Evolutionary conservation across 2,888 invertebrate genomes (phyloP).

Genomic region (Euplexia lucipara): DNA sequence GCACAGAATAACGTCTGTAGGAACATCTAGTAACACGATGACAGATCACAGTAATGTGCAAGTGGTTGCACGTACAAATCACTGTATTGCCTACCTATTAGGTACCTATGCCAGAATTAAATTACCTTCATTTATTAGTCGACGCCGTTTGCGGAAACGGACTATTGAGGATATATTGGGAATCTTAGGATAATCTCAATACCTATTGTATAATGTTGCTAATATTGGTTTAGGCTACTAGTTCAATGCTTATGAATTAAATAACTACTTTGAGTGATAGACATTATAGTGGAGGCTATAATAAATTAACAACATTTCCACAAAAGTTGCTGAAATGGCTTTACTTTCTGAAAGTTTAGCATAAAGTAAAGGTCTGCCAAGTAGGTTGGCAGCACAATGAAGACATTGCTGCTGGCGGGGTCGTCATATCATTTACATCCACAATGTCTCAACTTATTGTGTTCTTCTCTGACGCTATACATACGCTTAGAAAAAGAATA

Average conservation of each 20-base stretch:
- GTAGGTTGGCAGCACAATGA: conserved; percentile 80
- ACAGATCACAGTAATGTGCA: conserved; percentile 4
- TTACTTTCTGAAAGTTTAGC: conserved; percentile 75
- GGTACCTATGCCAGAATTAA: neutral
- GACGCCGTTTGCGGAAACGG: neutral
- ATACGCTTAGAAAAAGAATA: conserved; percentile 59
- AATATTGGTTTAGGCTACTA: neutral
- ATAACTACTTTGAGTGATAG: neutral
- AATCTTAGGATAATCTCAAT: no score
- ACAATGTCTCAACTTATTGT: conserved; percentile 71
- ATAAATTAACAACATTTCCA: conserved; percentile 57
- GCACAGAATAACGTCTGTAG: no score
- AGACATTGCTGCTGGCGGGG: conserved; percentile 64
- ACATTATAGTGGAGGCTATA: neutral
- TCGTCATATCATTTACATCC: conserved; percentile 76
- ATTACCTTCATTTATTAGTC: neutral
- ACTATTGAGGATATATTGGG: neutral
- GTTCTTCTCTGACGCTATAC: conserved; percentile 56
- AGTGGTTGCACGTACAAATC: neutral
- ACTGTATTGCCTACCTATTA: neutral
- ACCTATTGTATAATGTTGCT: no score
- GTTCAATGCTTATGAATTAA: neutral
- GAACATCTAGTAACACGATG: conserved; percentile 7
- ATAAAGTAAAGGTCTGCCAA: conserved; percentile 80
- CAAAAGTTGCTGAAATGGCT: conserved; percentile 61